Evolutionary conservation across 2,113 vertebrate species (phyloP), one percentile per base, ranked within the genome.

Genomic region (Pygoscelis adeliae): DNA sequence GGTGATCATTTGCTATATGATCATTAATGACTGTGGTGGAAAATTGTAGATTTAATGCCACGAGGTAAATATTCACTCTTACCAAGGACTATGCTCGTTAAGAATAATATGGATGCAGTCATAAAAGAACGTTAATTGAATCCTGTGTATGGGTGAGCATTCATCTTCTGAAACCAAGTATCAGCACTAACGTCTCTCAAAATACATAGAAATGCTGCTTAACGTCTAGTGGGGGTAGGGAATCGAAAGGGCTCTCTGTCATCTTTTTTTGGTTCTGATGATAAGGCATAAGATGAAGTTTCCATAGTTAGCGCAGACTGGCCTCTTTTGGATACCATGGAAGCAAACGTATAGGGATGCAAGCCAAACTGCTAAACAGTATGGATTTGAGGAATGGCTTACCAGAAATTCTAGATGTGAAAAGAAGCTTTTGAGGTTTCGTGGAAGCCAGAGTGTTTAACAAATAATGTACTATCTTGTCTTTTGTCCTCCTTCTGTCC

Each of bases 41-140:
- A 91, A 91, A 96, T 58, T 85, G 73, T 83, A 59, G 87, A 94
- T 97, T 95, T 97, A 94, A 85, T 96, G 78, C 80, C 84, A 94
- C 4, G 17, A 94, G 73, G 96, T 96, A 97, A 96, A 97, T 93
- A 96, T 66, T 94, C 87, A 25, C 29, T 96, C 87, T 96, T 78
- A 90, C 82, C 78, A 88, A 89, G 84, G 70, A 96, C 50, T 80
- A 76, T 80, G 89, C 89, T 97, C 4, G 5, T 96, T 97, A 96
- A 95, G 84, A 91, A 93, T 89, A 80, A 94, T 91, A 94, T 83
- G 89, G 84, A 90, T 93, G 89, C 93, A 88, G 81, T 96, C 78
- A 70, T 91, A 96, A 96, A 89, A 86, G 46, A 83, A 73, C 77
- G 78, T 86, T 96, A 96, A 96, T 96, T 96, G 94, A 89, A 96